Evolutionary conservation across 2,797 vertebrate genomes (phyloP), one percentile per base, ranked within the genome.

Genomic region (Bovichtus diacanthus): DNA sequence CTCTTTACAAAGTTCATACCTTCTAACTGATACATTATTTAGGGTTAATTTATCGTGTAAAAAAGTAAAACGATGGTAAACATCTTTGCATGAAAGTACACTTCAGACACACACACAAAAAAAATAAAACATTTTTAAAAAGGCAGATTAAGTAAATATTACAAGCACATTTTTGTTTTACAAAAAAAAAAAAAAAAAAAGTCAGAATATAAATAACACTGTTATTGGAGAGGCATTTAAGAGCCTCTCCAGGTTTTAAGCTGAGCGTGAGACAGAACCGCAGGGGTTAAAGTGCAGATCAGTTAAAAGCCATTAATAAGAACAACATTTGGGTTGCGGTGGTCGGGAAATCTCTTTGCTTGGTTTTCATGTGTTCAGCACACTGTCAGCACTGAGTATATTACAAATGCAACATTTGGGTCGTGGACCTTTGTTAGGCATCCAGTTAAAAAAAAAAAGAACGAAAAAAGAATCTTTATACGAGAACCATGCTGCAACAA

Each of bases 221-320:
- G 54, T 74, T 67, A 47, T 25, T 5, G 11, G 12, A 70, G n/a
- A n/a, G 44, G 43, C 44, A 8, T 56, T 54, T 25, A 13, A 18
- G 10, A 38, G 25, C 6, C 4, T 41, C 46, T 66, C 11, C 29
- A n/a, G 50, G 39, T 21, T 63, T 55, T 18, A 68, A 63, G 60
- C 23, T n/a, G n/a, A n/a, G n/a, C n/a, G n/a, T 58, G 44, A n/a
- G 5, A 38, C 6, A 44, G 19, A 60, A n/a, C 39, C 18, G 10
- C n/a, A n/a, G 65, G n/a, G 68, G 74, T 81, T 80, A 82, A 88
- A 80, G 81, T 81, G 70, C 76, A 34, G 10, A 34, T 49, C 3
- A 21, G 29, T 8, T 2, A 46, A 36, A 50, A 29, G 5, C 18
- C 19, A 19, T 53, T 23, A 41, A 43, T 23, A 27, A 51, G 29